phyloP scores from a whole-genome alignment of 2,888 invertebrate genomes.

The Sicus ferrugineus region DNA sequence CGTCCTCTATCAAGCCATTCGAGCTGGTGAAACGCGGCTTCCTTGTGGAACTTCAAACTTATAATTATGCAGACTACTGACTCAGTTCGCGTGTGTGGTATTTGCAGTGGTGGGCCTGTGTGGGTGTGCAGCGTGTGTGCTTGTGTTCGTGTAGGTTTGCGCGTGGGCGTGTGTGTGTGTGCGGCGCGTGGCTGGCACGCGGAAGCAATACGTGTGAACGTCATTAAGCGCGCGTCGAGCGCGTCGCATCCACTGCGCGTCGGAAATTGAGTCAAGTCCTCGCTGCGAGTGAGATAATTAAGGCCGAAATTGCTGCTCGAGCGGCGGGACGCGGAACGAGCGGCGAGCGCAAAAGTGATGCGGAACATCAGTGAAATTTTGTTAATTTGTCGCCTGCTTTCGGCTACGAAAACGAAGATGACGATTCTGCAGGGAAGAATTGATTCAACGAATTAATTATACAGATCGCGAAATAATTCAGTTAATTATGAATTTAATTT shows the following conservation, averaged over 20 bases:
- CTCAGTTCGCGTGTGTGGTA: neutral
- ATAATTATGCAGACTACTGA: neutral
- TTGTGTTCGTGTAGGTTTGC: neutral
- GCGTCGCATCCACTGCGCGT: conserved; percentile 7
- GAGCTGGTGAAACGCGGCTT: neutral
- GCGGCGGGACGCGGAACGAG: neutral
- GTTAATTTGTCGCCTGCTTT: neutral
- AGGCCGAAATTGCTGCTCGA: neutral
- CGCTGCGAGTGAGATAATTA: conserved; percentile 1
- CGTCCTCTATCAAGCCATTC: neutral
- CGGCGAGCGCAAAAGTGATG: neutral
- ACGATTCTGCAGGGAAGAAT: too few species aligned
- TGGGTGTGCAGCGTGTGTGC: neutral
- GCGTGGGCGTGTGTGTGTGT: neutral
- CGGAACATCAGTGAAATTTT: neutral
- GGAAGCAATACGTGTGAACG: conserved; percentile 17
- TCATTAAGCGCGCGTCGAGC: conserved; percentile 7
- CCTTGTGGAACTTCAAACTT: neutral
- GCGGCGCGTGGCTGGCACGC: neutral
- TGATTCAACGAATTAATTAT: too few species aligned
- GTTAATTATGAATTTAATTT: too few species aligned
- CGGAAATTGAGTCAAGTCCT: conserved; percentile 1
- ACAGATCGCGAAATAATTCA: too few species aligned
- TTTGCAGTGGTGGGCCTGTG: neutral
- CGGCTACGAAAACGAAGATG: too few species aligned